Conservation (phyloP, 1,140 invertebrate genomes). For the Nephila pilipes region DNA sequence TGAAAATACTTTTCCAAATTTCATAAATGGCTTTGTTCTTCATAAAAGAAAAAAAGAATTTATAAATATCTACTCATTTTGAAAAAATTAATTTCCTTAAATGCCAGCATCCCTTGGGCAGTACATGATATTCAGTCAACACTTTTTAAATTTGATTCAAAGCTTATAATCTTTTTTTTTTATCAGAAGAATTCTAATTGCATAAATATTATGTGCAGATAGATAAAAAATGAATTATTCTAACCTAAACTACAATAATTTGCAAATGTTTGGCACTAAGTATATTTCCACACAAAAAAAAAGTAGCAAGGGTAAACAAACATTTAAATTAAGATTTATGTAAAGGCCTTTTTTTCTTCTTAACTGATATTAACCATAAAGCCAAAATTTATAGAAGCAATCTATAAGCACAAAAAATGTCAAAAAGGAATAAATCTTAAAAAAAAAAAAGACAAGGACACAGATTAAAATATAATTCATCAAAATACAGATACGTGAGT, state of each 20-base stretch:
- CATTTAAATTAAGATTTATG: background rate
- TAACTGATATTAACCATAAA: background rate
- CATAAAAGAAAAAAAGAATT: too few species aligned
- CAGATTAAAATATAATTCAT: background rate
- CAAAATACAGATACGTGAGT: background rate
- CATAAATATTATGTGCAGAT: constrained; percentile 18
- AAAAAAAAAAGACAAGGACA: background rate
- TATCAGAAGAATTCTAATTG: background rate
- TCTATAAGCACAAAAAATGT: background rate
- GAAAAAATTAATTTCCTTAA: too few species aligned
- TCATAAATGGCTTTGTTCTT: too few species aligned
- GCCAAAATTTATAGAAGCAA: background rate
- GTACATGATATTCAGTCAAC: background rate
- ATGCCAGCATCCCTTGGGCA: background rate
- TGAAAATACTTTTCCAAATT: too few species aligned
- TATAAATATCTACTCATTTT: too few species aligned
- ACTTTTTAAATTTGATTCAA: background rate
- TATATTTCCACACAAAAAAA: constrained; percentile 29
- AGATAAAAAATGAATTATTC: constrained; percentile 44
- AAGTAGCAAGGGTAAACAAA: background rate
- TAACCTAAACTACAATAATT: constrained; percentile 37
- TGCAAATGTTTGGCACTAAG: constrained; percentile 68
- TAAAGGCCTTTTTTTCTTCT: background rate
- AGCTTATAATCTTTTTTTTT: background rate
- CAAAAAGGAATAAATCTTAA: constrained; percentile 1